phyloP scores from a whole-genome alignment of 2,888 invertebrate genomes.

The Lycophotia porphyrea region DNA sequence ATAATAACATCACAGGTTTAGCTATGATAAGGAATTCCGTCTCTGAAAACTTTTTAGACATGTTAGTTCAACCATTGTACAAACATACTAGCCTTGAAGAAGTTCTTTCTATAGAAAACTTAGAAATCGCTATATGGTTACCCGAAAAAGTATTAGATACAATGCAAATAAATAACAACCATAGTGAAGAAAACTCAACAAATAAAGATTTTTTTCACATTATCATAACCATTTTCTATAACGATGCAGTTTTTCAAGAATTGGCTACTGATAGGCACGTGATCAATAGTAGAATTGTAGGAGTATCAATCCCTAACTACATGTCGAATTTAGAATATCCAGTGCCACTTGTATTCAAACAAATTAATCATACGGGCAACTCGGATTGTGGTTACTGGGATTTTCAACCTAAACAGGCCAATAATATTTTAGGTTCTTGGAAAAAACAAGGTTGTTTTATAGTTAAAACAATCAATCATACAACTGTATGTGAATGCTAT shows the following conservation, averaged over 20 bases:
- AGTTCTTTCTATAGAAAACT: conserved; percentile 83
- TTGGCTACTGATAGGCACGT: conserved; percentile 70
- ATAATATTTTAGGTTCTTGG: conserved; percentile 86
- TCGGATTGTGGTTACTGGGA: conserved; percentile 91
- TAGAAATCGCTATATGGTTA: conserved; percentile 90
- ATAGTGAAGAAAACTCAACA: conserved; percentile 56
- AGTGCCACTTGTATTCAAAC: conserved; percentile 88
- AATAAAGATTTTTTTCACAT: conserved; percentile 77
- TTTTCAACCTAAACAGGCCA: conserved; percentile 75
- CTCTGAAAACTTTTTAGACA: conserved; percentile 80
- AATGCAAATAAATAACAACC: conserved; percentile 74
- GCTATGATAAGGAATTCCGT: conserved; percentile 77
- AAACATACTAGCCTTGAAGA: conserved; percentile 86
- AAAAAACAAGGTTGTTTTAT: conserved; percentile 88
- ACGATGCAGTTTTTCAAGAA: conserved; percentile 90
- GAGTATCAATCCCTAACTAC: conserved; percentile 91
- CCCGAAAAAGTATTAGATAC: conserved; percentile 82
- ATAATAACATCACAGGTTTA: conserved; percentile 88
- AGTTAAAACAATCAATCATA: conserved; percentile 72
- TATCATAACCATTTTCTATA: conserved; percentile 89
- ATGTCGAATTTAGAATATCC: conserved; percentile 88
- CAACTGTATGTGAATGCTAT: conserved; percentile 87
- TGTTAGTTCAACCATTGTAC: conserved; percentile 82
- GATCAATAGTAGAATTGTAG: conserved; percentile 89
- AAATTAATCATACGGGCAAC: conserved; percentile 67